phyloP scores from a whole-genome alignment of 2,113 vertebrate species.

The Podiceps cristatus region DNA sequence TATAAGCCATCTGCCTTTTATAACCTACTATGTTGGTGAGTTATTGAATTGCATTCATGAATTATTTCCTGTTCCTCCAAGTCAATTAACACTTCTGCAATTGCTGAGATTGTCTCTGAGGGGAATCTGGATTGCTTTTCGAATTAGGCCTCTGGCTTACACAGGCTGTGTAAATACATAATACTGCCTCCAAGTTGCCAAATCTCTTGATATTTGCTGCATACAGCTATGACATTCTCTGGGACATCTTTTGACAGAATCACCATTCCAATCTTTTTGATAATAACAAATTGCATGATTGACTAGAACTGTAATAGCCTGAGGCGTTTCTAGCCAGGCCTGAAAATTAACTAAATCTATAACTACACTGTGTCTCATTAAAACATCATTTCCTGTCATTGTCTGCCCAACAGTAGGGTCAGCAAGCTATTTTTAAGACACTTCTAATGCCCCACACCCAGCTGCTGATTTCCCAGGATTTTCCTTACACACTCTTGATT shows the following conservation, averaged over 20 bases:
- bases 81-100: background rate
- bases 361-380: background rate
- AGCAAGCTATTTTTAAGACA: background rate
- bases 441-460: background rate
- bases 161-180: background rate
- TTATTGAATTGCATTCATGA: background rate
- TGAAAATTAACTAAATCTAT: slow-evolving; percentile 43
- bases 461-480: background rate
- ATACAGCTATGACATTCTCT: background rate
- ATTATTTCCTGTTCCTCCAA: background rate
- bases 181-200: background rate
- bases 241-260: background rate
- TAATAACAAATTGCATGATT: slow-evolving; percentile 19
- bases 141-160: background rate
- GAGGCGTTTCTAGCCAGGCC: background rate
- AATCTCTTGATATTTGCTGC: background rate
- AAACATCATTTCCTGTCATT: background rate
- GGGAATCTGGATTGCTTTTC: background rate
- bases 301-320: background rate
- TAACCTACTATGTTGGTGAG: background rate
- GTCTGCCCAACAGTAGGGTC: background rate
- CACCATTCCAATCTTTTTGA: background rate
- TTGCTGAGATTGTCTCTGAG: background rate
- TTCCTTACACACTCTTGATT: background rate
- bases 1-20: background rate